These are phyloP conservation scores for Stenchaetothrips biformis DNA, from an alignment of 2,888 invertebrate species.

Conservation along the genomic window DNA sequence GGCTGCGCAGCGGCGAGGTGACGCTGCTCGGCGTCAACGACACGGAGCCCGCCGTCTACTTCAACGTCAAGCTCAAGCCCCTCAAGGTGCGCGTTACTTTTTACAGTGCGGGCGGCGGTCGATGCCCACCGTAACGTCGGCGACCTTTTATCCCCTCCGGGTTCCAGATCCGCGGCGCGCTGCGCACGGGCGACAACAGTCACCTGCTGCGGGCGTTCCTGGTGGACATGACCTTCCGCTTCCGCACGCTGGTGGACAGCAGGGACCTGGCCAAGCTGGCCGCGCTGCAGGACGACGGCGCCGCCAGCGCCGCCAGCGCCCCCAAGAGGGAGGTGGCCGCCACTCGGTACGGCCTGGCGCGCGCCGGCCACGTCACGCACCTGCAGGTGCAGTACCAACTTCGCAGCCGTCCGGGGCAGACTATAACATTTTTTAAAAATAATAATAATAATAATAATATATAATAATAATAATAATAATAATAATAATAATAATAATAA, in stretches of 20 bases:
- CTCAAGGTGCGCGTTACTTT: background rate
- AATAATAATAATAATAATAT: too few species aligned
- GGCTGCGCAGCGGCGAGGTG: constrained; percentile 3
- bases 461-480: too few species aligned
- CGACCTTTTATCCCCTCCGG: too few species aligned
- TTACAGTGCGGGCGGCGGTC: too few species aligned
- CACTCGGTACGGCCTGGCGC: background rate
- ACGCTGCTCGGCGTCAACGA: constrained; percentile 2
- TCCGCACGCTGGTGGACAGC: background rate
- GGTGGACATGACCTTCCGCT: background rate
- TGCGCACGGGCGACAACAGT: background rate
- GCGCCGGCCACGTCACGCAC: constrained; percentile 2
- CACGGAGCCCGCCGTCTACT: constrained; percentile 19
- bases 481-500: too few species aligned
- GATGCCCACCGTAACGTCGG: too few species aligned
- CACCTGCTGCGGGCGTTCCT: constrained; percentile 5
- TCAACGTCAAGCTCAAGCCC: constrained; percentile 16
- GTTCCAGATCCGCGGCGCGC: constrained; percentile 3
- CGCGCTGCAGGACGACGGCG: background rate
- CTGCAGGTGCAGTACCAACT: background rate
- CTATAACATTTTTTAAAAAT: too few species aligned
- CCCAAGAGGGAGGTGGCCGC: background rate
- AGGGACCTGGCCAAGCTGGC: background rate
- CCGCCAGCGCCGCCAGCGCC: background rate
- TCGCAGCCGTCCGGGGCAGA: too few species aligned